phyloP scores from a whole-genome alignment of 2,113 vertebrate genomes.

The Cyanocitta stelleri region DNA sequence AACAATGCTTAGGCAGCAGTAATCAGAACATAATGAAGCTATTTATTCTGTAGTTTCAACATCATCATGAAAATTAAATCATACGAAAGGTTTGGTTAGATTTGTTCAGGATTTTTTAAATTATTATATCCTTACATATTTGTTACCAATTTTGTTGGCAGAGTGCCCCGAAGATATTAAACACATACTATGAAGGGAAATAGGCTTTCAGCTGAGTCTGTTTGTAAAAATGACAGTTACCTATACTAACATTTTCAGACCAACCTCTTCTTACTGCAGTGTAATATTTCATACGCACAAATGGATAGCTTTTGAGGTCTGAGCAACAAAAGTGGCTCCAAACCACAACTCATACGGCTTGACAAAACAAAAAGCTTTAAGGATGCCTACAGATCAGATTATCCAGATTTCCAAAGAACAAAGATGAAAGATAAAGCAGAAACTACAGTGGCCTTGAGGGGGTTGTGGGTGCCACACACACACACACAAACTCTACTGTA shows the following conservation, averaged over 20 bases:
- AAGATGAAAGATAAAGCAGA: neutral
- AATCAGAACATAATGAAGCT: neutral
- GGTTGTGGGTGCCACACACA: neutral
- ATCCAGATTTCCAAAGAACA: neutral
- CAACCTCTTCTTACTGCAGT: neutral
- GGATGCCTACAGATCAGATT: neutral
- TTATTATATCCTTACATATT: neutral
- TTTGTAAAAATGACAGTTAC: neutral
- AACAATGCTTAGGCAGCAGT: neutral
- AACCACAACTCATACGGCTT: neutral
- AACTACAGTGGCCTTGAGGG: neutral
- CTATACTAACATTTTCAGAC: neutral
- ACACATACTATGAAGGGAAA: neutral
- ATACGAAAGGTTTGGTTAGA: neutral
- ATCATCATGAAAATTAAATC: neutral
- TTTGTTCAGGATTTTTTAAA: neutral
- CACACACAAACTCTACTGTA: neutral
- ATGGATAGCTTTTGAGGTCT: neutral
- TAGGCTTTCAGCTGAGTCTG: neutral
- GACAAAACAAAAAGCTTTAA: neutral
- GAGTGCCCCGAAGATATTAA: neutral
- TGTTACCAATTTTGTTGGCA: neutral
- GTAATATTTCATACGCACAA: neutral
- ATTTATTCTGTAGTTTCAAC: neutral
- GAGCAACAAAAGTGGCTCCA: neutral